Percentiles rank a stretch among this genome's conserved stretches.
Evolutionary conservation across 2,797 vertebrate species (phyloP).

Genomic region (Mareca penelope): DNA sequence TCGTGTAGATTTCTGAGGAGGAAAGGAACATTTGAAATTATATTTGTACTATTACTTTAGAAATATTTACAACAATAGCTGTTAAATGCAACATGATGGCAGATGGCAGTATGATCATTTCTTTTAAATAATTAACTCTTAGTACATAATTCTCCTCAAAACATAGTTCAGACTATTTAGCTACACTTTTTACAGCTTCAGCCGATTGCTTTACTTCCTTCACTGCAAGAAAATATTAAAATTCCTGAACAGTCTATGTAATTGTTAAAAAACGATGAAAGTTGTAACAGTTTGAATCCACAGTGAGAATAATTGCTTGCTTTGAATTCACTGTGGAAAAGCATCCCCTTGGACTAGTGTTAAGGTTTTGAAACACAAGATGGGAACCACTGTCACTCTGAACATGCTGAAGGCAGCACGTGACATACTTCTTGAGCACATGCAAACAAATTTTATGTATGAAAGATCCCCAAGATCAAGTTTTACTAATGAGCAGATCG

Average conservation of each 20-base stretch:
- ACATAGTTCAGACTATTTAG: not conserved
- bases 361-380: not conserved
- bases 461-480: not conserved
- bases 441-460: not conserved
- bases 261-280: not conserved
- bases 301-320: not conserved
- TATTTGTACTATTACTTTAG: not conserved
- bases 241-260: not conserved
- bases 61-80: not conserved
- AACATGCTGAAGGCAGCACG: not conserved
- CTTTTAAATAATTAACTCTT: not conserved
- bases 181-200: not conserved
- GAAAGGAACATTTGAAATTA: not conserved
- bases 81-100: not conserved
- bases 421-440: not conserved
- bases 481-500: not conserved
- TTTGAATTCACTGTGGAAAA: not conserved
- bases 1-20: slow-evolving; percentile 84
- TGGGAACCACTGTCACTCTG: not conserved
- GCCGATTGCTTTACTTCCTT: not conserved
- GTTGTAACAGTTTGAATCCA: not conserved
- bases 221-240: not conserved
- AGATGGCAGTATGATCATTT: not conserved
- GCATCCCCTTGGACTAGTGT: not conserved
- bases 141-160: not conserved